Percentiles rank a stretch among this genome's conserved stretches.
Conservation (phyloP, 2,797 vertebrate genomes). For the Otolemur crassicaudatus region DNA sequence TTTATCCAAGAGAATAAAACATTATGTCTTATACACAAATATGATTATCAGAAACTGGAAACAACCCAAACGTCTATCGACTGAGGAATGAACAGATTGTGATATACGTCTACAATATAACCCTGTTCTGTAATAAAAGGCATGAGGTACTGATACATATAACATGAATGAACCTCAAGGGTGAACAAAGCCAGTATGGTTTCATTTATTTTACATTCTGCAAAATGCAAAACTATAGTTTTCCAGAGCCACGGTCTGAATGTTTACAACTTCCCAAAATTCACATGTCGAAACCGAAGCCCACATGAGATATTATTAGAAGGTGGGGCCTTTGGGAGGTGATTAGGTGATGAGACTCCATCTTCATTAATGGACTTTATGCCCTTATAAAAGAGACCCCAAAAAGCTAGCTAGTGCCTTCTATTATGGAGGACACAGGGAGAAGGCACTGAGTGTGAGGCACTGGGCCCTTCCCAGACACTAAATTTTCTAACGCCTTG, state of each 20-base stretch:
- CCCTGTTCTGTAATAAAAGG: not conserved
- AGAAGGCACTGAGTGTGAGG: not conserved
- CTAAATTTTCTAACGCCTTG: not conserved
- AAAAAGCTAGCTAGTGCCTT: not conserved
- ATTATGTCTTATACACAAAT: not conserved
- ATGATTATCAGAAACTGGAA: not conserved
- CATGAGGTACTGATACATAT: not conserved
- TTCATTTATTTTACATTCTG: conserved; percentile 14
- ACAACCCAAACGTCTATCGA: not conserved
- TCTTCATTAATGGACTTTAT: not conserved
- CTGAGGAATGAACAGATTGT: not conserved
- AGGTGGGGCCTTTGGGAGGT: not conserved
- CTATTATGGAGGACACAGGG: not conserved
- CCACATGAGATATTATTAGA: not conserved
- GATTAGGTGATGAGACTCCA: not conserved
- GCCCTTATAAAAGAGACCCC: not conserved
- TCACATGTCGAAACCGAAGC: not conserved
- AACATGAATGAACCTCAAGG: not conserved
- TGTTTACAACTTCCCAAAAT: not conserved
- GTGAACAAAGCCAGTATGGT: not conserved
- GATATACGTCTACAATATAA: not conserved
- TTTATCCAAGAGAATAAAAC: conserved; percentile 14
- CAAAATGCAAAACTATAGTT: conserved; percentile 35
- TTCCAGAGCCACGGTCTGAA: not conserved
- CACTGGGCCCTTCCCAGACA: not conserved